Base-by-base conservation (phyloP, 1,140 invertebrate species). In the Drosophila nigrodunni region DNA sequence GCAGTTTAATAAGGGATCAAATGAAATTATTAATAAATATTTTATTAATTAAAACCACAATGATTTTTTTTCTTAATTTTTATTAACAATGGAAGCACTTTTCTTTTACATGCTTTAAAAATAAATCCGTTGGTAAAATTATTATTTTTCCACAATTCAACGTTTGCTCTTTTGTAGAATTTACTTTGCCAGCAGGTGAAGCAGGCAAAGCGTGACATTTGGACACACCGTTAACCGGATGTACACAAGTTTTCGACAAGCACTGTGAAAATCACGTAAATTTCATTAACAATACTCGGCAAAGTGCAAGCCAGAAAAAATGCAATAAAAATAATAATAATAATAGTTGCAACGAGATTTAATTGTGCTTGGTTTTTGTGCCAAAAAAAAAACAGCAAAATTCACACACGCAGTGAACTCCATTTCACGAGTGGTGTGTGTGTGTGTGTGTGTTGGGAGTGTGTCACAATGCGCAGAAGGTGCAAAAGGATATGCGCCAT, bases 261-360 rank as follows among this genome's bases (percentile, higher is more conserved):
- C 80, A 87, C 64, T 89, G 75, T 83, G 58, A 64, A 73, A 83
- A 80, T 89, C 77, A 76, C 77, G 85, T 88, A 85, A 89, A 89
- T 85, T 88, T 89, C 80, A 88, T 85, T 88, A 85, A 88, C 77
- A 85, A 78, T 72, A 80, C 66, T 58, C 54, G 10, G 15, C 9
- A 18, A 57, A 50, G 37, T 11, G 7, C 46, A 55, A 39, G 3
- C 37, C 35, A 41, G 37, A 57, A 18, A 30, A 61, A 81, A 13
- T 46, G 65, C 30, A 58, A 70, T 67, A 68, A 74, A 43, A 66
- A 75, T 46, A 78, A 65, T 44, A 75, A 64, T 61, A 83, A 87
- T 78, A 88, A 83, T 89, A 89, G 89, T 88, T 89, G 78, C 85
- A 64, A 52, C 57, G 50, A 49, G 72, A 85, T 88, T 88, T 81